These are phyloP conservation scores for Amniataba percoides DNA, from an alignment of 2,797 vertebrate species.

Conservation along the genomic window DNA sequence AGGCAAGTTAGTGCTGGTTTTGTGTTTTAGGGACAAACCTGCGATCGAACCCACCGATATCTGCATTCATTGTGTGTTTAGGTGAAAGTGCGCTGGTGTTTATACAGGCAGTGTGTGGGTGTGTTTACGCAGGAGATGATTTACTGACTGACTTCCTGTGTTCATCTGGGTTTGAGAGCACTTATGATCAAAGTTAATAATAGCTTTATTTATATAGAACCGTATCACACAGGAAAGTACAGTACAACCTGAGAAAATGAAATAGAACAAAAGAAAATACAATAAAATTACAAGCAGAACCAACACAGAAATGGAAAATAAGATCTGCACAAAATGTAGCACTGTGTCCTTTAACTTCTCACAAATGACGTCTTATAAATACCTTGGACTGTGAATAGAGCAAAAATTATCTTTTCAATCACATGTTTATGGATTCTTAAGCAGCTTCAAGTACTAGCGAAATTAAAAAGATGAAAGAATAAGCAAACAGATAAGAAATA, in stretches of 20 bases:
- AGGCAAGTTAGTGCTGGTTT: background rate
- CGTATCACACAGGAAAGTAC: background rate
- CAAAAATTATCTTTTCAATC: background rate
- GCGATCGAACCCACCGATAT: background rate
- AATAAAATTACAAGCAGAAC: background rate
- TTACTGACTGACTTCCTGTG: background rate
- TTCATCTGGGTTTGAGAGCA: background rate
- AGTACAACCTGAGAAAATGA: background rate
- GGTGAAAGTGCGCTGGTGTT: background rate
- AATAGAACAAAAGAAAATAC: background rate
- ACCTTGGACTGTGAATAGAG: background rate
- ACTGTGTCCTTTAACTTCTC: background rate
- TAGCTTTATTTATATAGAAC: background rate
- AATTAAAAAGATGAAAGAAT: background rate
- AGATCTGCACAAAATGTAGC: background rate
- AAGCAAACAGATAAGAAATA: background rate
- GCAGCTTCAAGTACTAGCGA: background rate
- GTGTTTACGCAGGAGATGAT: background rate
- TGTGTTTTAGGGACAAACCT: constrained; percentile 15
- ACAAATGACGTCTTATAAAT: background rate
- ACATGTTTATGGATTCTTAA: background rate
- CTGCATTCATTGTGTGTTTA: background rate
- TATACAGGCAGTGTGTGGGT: background rate
- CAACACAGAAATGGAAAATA: background rate
- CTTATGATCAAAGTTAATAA: background rate